These are phyloP conservation scores for Haliclona indistincta DNA, from an alignment of 37 sponge, comb jelly and placozoan genomes.

Conservation along the genomic window DNA sequence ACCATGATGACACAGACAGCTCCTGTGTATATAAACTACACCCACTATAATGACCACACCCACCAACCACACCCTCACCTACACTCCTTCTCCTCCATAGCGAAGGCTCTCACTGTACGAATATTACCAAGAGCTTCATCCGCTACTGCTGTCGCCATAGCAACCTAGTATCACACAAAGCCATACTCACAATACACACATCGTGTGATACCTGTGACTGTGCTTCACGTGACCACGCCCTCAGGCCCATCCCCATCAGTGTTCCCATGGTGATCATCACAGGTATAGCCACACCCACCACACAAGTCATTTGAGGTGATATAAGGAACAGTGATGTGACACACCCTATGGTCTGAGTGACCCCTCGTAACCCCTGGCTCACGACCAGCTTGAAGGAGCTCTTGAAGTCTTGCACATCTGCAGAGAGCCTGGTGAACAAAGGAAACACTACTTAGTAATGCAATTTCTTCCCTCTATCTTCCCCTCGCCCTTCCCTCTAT, in stretches of 20 bases:
- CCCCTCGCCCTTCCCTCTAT: no score
- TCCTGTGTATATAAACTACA: constrained; percentile 67
- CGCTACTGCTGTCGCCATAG: constrained; percentile 81
- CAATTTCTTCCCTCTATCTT: no score
- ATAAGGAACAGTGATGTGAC: constrained; percentile 78
- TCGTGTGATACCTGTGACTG: constrained; percentile 70
- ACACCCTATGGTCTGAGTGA: constrained; percentile 83
- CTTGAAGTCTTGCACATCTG: constrained; percentile 95
- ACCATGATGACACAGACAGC: constrained; percentile 41
- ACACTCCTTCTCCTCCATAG: constrained; percentile 82
- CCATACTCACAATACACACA: background rate
- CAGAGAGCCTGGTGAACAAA: constrained; percentile 53
- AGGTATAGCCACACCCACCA: constrained; percentile 64
- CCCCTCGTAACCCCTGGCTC: constrained; percentile 71
- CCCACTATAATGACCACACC: background rate
- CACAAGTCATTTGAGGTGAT: constrained; percentile 81
- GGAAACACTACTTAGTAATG: background rate
- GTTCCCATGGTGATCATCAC: constrained; percentile 79
- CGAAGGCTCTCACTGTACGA: constrained; percentile 90
- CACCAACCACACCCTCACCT: constrained; percentile 5
- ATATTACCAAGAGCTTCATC: constrained; percentile 92
- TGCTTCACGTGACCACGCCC: constrained; percentile 77
- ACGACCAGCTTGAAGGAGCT: constrained; percentile 90
- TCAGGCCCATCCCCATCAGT: constrained; percentile 63
- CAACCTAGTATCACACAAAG: constrained; percentile 61